Evolutionary conservation across 2,113 vertebrate genomes (phyloP), one percentile per base, ranked within the genome.

Genomic region (Scomber scombrus): DNA sequence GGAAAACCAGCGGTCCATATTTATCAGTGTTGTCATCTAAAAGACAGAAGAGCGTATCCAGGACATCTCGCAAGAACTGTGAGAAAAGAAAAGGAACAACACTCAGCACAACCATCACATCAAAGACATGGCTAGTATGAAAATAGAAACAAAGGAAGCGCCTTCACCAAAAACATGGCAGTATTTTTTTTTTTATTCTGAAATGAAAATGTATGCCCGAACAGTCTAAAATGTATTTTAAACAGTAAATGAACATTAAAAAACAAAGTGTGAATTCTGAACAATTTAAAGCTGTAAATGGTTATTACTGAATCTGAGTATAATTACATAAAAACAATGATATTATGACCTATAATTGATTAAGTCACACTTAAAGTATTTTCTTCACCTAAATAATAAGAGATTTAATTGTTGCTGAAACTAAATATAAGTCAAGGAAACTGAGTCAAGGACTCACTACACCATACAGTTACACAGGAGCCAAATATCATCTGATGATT

Each of bases 11-110:
- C 1, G 97, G 96, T 45, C 97, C 97, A 1, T 98, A 99, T 90
- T 99, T 98, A 90, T 99, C 97, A 15, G 97, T 99, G 89, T 98
- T 99, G 88, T 98, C 97, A 93, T 99, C 97, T 92, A 99, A 92
- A 91, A 99, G 97, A 72, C 97, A 97, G 86, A 99, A 99, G 34
- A 99, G 93, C 0, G 97, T 97, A 89, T 99, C 97, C 57, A 99
- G 93, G 89, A 99, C 97, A 84, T 99, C 97, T 94, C 98, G 96
- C 55, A 98, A 87, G 88, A 99, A 99, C 97, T 99, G 91, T 71
- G 93, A 93, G 3, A 54, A 1, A 76, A 75, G n/a, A 55, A 70
- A 56, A 50, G 71, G 46, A 70, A 82, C 18, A 62, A 74, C 45
- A 70, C 21, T 81, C 16, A 73, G 65, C 70, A 80, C 54, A 60